Percentiles rank a stretch among this genome's conserved stretches.
These are phyloP conservation scores for Entomobrya multifasciata DNA, from an alignment of 2,888 invertebrate species.

Conservation along the genomic window DNA sequence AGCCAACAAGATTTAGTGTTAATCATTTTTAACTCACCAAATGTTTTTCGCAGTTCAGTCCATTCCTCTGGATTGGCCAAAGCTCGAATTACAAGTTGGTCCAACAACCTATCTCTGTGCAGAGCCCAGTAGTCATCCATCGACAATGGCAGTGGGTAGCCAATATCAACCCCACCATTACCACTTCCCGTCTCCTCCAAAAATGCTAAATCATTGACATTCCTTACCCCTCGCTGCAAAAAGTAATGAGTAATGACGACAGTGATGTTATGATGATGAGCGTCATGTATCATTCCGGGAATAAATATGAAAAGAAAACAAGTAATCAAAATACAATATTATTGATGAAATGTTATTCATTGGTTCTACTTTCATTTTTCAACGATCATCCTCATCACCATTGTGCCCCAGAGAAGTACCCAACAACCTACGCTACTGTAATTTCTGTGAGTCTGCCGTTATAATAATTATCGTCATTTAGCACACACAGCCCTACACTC, in stretches of 20 bases:
- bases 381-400: too few species aligned
- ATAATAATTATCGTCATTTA: too few species aligned
- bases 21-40: constrained; percentile 71
- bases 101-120: constrained; percentile 66
- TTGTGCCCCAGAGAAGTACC: too few species aligned
- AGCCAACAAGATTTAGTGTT: too few species aligned
- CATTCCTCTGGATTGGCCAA: constrained; percentile 77
- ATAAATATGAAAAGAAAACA: neutral
- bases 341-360: too few species aligned
- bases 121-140: constrained; percentile 59
- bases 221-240: constrained; percentile 46
- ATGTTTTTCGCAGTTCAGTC: constrained; percentile 75
- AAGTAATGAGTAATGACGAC: neutral
- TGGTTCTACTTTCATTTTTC: too few species aligned
- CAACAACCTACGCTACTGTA: too few species aligned
- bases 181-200: constrained; percentile 3
- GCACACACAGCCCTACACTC: too few species aligned
- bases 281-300: neutral
- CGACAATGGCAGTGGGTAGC: constrained; percentile 51
- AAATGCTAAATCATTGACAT: constrained; percentile 36
- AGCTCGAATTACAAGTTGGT: constrained; percentile 78
- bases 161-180: constrained; percentile 36
- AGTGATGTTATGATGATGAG: too few species aligned
- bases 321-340: too few species aligned
- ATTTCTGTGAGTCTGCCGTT: too few species aligned